phyloP scores from a whole-genome alignment of 2,888 invertebrate species.

The Amitus sp. region DNA sequence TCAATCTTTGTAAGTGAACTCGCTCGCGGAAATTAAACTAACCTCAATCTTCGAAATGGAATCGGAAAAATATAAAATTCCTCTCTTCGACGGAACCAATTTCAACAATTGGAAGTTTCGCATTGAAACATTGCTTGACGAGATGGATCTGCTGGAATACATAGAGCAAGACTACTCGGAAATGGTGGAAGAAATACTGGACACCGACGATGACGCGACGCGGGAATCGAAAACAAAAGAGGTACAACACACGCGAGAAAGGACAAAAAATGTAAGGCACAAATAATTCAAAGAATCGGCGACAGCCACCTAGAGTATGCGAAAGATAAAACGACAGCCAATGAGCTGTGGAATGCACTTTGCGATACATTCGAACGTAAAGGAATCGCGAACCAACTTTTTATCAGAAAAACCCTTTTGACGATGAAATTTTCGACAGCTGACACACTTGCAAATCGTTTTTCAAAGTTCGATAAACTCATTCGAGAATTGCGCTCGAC shows the following conservation, averaged over 20 bases:
- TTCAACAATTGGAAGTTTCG: conserved; percentile 46
- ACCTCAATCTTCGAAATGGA: background rate
- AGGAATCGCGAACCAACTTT: conserved; percentile 45
- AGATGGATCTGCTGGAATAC: conserved; percentile 16
- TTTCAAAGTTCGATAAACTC: conserved; percentile 42
- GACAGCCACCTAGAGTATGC: conserved; percentile 46
- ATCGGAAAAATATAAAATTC: background rate
- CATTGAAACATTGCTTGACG: conserved; percentile 38
- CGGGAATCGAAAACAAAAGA: background rate
- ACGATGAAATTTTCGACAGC: conserved; percentile 17
- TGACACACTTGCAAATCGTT: conserved; percentile 27
- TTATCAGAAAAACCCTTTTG: conserved; percentile 34
- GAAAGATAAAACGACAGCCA: conserved; percentile 42
- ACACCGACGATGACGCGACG: conserved; percentile 10
- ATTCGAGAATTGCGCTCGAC: conserved; percentile 33
- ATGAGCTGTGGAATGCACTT: conserved; percentile 40
- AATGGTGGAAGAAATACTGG: conserved; percentile 10
- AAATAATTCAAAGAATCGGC: conserved; percentile 39
- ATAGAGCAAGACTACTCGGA: conserved; percentile 15
- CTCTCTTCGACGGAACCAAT: conserved; percentile 18
- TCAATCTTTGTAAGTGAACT: no score
- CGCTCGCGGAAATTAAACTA: background rate
- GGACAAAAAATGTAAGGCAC: conserved; percentile 45
- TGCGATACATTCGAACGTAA: conserved; percentile 26
- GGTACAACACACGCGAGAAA: no score